Base-by-base conservation (phyloP, 2,888 invertebrate species). In the Silvanus unidentatus region DNA sequence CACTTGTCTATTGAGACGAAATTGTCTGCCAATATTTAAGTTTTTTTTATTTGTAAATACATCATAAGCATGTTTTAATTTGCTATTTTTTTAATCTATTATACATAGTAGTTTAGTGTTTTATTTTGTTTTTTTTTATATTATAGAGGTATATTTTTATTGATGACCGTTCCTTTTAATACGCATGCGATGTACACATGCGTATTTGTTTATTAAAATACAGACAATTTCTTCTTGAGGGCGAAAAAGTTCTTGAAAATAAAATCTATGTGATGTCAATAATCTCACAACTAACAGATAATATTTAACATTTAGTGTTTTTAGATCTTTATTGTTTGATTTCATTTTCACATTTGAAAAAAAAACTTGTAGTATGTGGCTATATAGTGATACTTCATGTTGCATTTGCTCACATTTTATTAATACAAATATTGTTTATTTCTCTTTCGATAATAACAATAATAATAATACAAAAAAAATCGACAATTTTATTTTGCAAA, bases 191-290 rank as follows among this genome's bases (percentile, higher is more conserved):
- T 22, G 22, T 22, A 22, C 22, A 22, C 22, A 22, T 22, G 22
- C 22, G 22, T 36, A 41, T 42, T 42, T 50, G 35, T 44, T 44
- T 44, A 42, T 47, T 43, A 43, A 14, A n/a, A n/a, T n/a, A 11
- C 15, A 35, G 57, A 47, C 58, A 60, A 58, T 58, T 58, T 55
- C 54, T 50, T 50, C 41, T 44, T 46, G 43, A 41, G 50, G 50
- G 49, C 59, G 64, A 64, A 66, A 70, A 69, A 22, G 8, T 8
- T 32, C 3, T 8, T 4, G 4, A 32, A 32, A 32, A n/a, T 32
- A 8, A 32, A 68, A 66, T 70, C 57, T 62, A 69, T 70, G 70
- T 71, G 70, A 71, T 70, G 70, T 70, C 68, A 68, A 68, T 68
- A 70, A 71, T 71, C 71, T 71, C 68, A 66, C 62, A 61, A 56